Evolutionary conservation across 2,888 invertebrate species (phyloP), one percentile per base, ranked within the genome.

Genomic region (Xestobium rufovillosum): DNA sequence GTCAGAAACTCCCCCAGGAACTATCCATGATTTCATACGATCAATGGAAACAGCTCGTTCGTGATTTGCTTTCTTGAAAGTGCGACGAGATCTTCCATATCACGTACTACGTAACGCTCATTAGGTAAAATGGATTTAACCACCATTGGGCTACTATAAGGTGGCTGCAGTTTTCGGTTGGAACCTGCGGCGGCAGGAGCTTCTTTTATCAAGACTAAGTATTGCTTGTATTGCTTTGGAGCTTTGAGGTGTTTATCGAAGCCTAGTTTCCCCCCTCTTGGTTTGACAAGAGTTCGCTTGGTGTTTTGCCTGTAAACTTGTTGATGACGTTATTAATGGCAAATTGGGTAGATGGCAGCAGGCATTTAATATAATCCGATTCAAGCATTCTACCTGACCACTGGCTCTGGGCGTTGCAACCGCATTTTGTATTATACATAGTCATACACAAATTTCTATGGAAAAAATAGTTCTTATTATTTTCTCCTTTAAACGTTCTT

Each of bases 341-440:
- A n/a, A n/a, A n/a, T n/a, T n/a, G n/a, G n/a, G n/a, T n/a, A n/a
- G n/a, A n/a, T n/a, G n/a, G n/a, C n/a, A n/a, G n/a, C n/a, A n/a
- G n/a, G n/a, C n/a, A n/a, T n/a, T n/a, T n/a, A n/a, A n/a, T 4
- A 50, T 51, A 3, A 47, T 48, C 8, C 47, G 27, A 25, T 49
- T 49, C 14, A 36, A 44, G 11, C 49, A 10, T 11, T 51, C 49
- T 1, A 50, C 42, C 15, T 51, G 48, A 2, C 45, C 48, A 31
- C 49, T 51, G 1, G 49, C 50, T 14, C 51, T 26, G 1, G 49
- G 50, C 0, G 50, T 50, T 1, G 46, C 45, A 2, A 48, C 49
- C 2, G 48, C 39, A 13, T 49, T 48, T 3, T 38, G 8, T 3
- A 52, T 23, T n/a, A n/a, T n/a, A n/a, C n/a, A n/a, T n/a, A n/a